These are phyloP conservation scores for Halcyon chelicuti DNA, from an alignment of 2,797 vertebrate species.

Conservation along the genomic window DNA sequence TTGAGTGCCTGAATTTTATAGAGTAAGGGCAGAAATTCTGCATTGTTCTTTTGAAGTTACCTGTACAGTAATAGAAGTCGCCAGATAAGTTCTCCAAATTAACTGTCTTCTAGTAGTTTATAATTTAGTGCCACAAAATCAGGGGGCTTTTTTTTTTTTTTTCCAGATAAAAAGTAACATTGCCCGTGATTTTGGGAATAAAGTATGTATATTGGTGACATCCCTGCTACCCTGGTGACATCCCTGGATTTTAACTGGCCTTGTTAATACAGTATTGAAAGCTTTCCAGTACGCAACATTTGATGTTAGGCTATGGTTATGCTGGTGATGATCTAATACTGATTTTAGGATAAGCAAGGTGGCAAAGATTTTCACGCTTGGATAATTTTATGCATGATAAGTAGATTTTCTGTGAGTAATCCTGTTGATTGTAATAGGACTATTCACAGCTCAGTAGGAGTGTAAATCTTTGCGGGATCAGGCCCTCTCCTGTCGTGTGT, in stretches of 20 bases:
- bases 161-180: neutral
- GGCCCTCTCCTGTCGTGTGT: neutral
- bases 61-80: neutral
- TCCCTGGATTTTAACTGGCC: neutral
- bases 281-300: neutral
- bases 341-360: slow-evolving; percentile 35
- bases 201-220: neutral
- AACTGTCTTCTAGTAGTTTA: neutral
- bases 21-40: neutral
- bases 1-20: neutral
- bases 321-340: neutral
- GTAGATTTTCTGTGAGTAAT: slow-evolving; percentile 47
- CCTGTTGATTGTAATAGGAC: slow-evolving; percentile 52
- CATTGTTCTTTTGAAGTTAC: neutral
- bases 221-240: neutral
- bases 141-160: too few relatives aligned
- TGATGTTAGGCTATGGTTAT: neutral
- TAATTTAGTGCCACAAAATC: neutral
- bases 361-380: neutral
- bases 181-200: neutral
- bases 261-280: neutral
- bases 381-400: slow-evolving; percentile 40
- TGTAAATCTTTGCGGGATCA: slow-evolving; percentile 48
- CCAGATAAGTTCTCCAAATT: neutral
- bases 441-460: slow-evolving; percentile 42